These are phyloP conservation scores for Psephotus haematonotus DNA, from an alignment of 2,113 vertebrate species.

Conservation along the genomic window DNA sequence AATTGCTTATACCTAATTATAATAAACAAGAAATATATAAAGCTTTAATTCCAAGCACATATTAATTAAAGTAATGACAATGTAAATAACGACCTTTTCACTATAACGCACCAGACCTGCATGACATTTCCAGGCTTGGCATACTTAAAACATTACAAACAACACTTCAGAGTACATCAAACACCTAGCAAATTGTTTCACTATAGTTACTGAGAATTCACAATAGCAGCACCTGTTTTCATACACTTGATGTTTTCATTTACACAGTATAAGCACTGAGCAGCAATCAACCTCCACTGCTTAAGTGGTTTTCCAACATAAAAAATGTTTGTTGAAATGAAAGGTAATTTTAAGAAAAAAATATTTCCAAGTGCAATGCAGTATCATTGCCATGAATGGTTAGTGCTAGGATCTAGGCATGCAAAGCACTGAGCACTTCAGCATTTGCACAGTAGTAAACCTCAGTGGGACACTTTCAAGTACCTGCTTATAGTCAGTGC, in stretches of 20 bases:
- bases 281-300: not conserved
- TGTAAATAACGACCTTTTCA: not conserved
- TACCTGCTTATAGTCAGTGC: not conserved
- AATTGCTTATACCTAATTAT: slow-evolving; percentile 27
- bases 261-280: not conserved
- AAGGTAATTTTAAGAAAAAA: not conserved
- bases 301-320: not conserved
- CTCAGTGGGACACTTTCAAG: not conserved
- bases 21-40: slow-evolving; percentile 11
- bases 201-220: not conserved
- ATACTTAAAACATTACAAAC: not conserved
- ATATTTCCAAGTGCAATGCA: not conserved
- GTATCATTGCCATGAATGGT: not conserved
- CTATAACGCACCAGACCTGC: not conserved
- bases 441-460: not conserved
- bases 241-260: not conserved
- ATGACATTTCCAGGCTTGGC: not conserved
- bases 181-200: not conserved
- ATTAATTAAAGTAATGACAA: not conserved
- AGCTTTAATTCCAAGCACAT: not conserved
- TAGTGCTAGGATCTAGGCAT: not conserved
- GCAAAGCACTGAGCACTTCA: not conserved
- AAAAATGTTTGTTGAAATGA: not conserved
- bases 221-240: not conserved
- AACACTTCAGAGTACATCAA: not conserved